Evolutionary conservation across 1,140 invertebrate species (phyloP).

Genomic region (Tribolium madens): DNA sequence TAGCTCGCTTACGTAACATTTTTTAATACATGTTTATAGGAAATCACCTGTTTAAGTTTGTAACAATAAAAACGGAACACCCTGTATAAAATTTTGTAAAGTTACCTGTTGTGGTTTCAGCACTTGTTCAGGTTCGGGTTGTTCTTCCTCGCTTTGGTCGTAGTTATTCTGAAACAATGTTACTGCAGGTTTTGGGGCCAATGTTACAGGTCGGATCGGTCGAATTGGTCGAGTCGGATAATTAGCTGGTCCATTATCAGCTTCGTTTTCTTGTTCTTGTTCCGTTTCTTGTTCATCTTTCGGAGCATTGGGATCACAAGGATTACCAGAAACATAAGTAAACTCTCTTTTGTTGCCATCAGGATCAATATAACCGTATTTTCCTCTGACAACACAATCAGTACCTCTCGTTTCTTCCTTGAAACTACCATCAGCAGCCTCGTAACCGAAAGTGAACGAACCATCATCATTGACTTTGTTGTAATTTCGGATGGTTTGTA

Average conservation of each 20-base stretch:
- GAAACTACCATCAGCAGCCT: slow-evolving; percentile 90
- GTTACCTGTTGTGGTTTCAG: slow-evolving; percentile 63
- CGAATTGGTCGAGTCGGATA: slow-evolving; percentile 72
- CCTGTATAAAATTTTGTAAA: neutral
- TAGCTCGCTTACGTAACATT: too few species aligned
- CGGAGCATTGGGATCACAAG: slow-evolving; percentile 85
- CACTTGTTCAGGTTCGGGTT: slow-evolving; percentile 71
- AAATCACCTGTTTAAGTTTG: too few species aligned
- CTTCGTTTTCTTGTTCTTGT: slow-evolving; percentile 68
- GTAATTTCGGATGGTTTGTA: slow-evolving; percentile 83
- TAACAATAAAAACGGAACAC: too few species aligned
- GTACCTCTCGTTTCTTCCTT: slow-evolving; percentile 89
- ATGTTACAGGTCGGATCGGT: slow-evolving; percentile 61
- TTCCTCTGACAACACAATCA: slow-evolving; percentile 88
- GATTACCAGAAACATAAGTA: slow-evolving; percentile 91
- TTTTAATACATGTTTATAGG: too few species aligned
- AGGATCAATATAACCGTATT: slow-evolving; percentile 90
- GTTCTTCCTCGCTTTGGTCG: slow-evolving; percentile 71
- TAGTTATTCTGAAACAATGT: slow-evolving; percentile 77
- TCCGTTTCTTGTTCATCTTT: slow-evolving; percentile 74
- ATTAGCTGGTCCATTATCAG: slow-evolving; percentile 74
- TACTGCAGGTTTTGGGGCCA: slow-evolving; percentile 71
- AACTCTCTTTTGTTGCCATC: slow-evolving; percentile 90
- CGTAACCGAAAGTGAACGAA: slow-evolving; percentile 89
- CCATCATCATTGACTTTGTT: slow-evolving; percentile 88